A percentile compares a stretch with the other conserved stretches of the same genome.
These are phyloP conservation scores for Pollachius pollachius DNA, from an alignment of 2,113 vertebrate genomes.

Conservation along the genomic window DNA sequence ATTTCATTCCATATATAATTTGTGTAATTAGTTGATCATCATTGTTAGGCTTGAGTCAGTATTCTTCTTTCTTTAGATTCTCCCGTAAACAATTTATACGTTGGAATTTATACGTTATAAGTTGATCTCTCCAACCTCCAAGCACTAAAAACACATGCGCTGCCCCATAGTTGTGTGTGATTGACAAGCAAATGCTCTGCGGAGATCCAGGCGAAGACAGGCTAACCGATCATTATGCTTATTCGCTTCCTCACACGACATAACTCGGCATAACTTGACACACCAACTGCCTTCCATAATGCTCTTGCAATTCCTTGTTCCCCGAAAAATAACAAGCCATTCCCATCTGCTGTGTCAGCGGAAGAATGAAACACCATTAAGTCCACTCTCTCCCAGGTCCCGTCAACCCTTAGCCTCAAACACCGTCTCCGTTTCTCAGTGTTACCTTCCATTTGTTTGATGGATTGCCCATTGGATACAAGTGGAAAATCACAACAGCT, in stretches of 20 bases:
- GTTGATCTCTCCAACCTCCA: too few species aligned
- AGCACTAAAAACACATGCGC: too few species aligned
- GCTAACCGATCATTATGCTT: not conserved
- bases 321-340: conserved; percentile 66
- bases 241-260: not conserved
- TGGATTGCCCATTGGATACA: conserved; percentile 27
- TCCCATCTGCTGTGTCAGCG: conserved; percentile 63
- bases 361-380: not conserved
- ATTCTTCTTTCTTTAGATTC: too few species aligned
- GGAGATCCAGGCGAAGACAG: too few species aligned
- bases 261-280: not conserved
- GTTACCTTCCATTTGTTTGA: conserved; percentile 40
- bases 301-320: conserved; percentile 18
- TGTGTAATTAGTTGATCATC: too few species aligned
- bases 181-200: too few species aligned
- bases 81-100: too few species aligned
- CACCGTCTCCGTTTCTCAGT: not conserved
- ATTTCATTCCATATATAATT: too few species aligned
- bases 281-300: conserved; percentile 19
- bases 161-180: too few species aligned
- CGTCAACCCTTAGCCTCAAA: not conserved
- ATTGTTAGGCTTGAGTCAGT: too few species aligned
- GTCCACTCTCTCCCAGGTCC: conserved; percentile 8
- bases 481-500: conserved; percentile 50
- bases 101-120: too few species aligned